Evolutionary conservation across 1,140 invertebrate species (phyloP).

Genomic region (Habropoda laboriosa): DNA sequence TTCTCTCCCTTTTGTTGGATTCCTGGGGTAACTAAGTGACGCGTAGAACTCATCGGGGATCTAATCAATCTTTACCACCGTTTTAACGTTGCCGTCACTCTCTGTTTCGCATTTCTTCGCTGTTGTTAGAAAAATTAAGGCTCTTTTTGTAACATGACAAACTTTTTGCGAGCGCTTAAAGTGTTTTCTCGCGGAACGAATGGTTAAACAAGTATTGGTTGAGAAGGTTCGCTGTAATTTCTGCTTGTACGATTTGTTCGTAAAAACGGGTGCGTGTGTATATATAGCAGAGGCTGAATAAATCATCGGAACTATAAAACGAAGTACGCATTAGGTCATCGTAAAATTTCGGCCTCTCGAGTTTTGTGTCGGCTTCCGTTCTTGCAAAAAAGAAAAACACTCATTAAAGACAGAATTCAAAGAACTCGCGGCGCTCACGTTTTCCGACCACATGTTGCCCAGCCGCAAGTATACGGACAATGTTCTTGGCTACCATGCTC

Average conservation of each 20-base stretch:
- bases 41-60: conserved; percentile 40
- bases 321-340: neutral
- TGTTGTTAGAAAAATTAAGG: too few relatives aligned
- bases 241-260: too few relatives aligned
- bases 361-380: conserved; percentile 16
- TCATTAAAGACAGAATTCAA: conserved; percentile 69
- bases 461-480: conserved; percentile 29
- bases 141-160: too few relatives aligned
- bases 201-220: too few relatives aligned
- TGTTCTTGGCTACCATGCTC: conserved; percentile 6
- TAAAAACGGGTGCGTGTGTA: too few relatives aligned
- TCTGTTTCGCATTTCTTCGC: too few relatives aligned
- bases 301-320: neutral
- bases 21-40: conserved; percentile 43
- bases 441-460: conserved; percentile 67
- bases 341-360: neutral
- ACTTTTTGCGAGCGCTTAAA: too few relatives aligned
- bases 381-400: conserved; percentile 3
- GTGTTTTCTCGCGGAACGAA: too few relatives aligned
- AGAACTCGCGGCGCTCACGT: conserved; percentile 57
- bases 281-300: too few relatives aligned
- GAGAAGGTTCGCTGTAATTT: too few relatives aligned
- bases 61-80: conserved; percentile 44
- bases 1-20: conserved; percentile 64
- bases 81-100: neutral